Conservation (phyloP, 2,888 invertebrate species). For the Graphium colonna region DNA sequence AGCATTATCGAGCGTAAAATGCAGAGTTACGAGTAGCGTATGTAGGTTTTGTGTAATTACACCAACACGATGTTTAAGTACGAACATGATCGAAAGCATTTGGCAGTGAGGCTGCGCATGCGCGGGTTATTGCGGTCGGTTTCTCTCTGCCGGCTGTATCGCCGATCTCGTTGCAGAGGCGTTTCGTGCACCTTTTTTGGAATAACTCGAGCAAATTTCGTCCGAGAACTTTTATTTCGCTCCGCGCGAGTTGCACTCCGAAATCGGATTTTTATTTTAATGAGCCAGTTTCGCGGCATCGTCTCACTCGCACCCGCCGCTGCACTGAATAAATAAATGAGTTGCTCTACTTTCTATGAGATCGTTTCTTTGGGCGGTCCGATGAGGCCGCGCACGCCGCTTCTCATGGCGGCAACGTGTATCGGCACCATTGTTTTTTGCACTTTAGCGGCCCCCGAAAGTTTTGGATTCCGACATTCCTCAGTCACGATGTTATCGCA, state of each 20-base stretch:
- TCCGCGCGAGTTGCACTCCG: conserved; percentile 71
- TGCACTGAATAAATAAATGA: conserved; percentile 79
- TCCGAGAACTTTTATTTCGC: conserved; percentile 71
- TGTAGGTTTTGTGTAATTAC: conserved; percentile 28
- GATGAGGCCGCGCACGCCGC: conserved; percentile 43
- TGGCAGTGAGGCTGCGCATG: conserved; percentile 37
- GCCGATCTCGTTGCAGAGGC: conserved; percentile 63
- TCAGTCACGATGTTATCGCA: conserved; percentile 44
- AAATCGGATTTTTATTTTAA: conserved; percentile 78
- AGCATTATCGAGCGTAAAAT: conserved; percentile 30
- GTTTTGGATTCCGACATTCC: conserved; percentile 42
- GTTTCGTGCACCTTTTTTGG: conserved; percentile 74
- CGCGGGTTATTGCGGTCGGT: conserved; percentile 65
- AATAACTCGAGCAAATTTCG: conserved; percentile 78
- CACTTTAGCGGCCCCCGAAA: conserved; percentile 44
- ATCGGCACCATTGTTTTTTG: conserved; percentile 46
- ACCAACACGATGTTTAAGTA: conserved; percentile 30
- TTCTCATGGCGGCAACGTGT: conserved; percentile 28
- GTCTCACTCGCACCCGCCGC: conserved; percentile 67
- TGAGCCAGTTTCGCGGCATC: conserved; percentile 68
- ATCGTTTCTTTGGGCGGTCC: conserved; percentile 71
- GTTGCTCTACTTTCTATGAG: conserved; percentile 79
- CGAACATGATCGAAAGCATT: conserved; percentile 46
- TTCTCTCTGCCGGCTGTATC: conserved; percentile 67
- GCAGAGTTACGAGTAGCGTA: conserved; percentile 15